Conservation (phyloP, 2,888 invertebrate genomes). For the Cactoblastis cactorum region DNA sequence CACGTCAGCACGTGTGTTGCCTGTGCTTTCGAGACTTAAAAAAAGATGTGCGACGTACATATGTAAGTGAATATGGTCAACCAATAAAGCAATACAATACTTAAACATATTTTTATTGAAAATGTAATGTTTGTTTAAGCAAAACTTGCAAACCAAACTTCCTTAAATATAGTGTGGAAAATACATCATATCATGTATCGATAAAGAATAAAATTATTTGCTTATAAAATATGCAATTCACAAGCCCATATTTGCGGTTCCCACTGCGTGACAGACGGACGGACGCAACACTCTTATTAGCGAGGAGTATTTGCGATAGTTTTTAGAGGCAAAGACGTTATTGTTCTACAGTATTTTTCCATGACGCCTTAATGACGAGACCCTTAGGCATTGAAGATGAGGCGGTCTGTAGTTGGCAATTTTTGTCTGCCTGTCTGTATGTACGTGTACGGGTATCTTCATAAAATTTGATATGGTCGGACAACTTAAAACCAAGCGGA, state of each 20-base stretch:
- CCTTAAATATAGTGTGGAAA: too few species aligned
- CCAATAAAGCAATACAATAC: too few species aligned
- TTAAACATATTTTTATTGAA: too few species aligned
- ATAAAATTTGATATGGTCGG: too few species aligned
- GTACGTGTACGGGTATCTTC: not conserved
- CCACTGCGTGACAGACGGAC: slow-evolving; percentile 40
- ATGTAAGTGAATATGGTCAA: too few species aligned
- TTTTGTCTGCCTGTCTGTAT: not conserved
- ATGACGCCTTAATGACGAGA: slow-evolving; percentile 14
- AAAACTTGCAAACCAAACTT: too few species aligned
- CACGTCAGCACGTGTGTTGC: too few species aligned
- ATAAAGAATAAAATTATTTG: slow-evolving; percentile 38
- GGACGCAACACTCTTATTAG: slow-evolving; percentile 54
- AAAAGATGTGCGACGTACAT: too few species aligned
- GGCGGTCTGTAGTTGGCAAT: not conserved
- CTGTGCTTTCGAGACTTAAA: too few species aligned
- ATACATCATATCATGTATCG: not conserved
- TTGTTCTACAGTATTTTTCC: slow-evolving; percentile 49
- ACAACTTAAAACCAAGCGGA: too few species aligned
- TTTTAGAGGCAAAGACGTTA: slow-evolving; percentile 48
- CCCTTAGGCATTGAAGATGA: not conserved
- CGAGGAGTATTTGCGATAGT: slow-evolving; percentile 44
- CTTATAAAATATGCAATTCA: slow-evolving; percentile 49
- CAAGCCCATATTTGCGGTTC: slow-evolving; percentile 44
- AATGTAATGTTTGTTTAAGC: too few species aligned